Evolutionary conservation across 2,113 vertebrate species (phyloP), one percentile per base, ranked within the genome.

Genomic region (Lophochroa leadbeateri): DNA sequence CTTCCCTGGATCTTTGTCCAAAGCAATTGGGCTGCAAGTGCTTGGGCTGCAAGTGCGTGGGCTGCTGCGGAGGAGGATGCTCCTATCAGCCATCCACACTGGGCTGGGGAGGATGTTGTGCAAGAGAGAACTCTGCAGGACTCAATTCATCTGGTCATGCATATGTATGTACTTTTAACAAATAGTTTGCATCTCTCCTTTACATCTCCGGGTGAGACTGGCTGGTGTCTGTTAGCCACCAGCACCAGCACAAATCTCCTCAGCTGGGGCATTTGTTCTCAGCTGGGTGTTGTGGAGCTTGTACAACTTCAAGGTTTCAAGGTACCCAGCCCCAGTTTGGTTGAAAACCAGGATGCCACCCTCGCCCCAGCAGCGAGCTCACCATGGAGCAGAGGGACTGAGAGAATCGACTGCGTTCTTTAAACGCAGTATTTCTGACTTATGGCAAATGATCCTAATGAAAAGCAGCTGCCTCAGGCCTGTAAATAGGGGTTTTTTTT

Each of bases 401-500:
- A 46, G 53, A 74, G 13, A 44, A 13, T 4, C 4, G 0, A 37
- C n/a, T 4, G 1, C 43, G 25, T 61, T 31, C 71, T 84, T 76
- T 25, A 85, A 68, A 61, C 3, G 20, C 57, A 35, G 57, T 24
- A 58, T 35, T 58, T 58, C 9, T 58, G 57, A 58, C 57, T 82
- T 24, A 37, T 15, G 55, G 87, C 68, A 83, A 80, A 64, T 10
- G 31, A 37, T 43, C 55, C 55, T 93, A 68, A 95, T 75, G 63
- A 82, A 93, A 93, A 94, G 65, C 91, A 97, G 87, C 86, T 95
- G 91, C 68, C 49, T 81, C 10, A 0, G 37, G 86, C 46, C 52
- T 90, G 58, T 65, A 53, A 90, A 44, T 31, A 29, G 55, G 87
- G 76, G 10, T 39, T 10, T 52, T 53, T 64, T 20, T 46, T 64